Conservation (phyloP, 1,140 invertebrate species). For the Ips nitidus region DNA sequence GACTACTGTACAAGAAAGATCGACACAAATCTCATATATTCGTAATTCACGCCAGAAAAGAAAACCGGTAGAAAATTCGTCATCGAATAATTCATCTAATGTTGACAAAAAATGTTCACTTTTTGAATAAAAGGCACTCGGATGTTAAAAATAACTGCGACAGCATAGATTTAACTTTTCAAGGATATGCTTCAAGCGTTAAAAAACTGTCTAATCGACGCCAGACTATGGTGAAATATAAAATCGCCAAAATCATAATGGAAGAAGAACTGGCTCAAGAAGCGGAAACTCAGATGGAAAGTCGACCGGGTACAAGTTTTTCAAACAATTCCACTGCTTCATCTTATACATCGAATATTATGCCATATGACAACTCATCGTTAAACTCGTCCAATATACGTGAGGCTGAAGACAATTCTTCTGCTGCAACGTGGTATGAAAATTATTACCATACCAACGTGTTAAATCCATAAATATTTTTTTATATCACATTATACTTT, state of each 20-base stretch:
- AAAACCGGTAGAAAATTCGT: not conserved
- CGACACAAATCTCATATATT: constrained; percentile 8
- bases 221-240: too few species aligned
- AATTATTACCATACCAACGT: not conserved
- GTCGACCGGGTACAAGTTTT: constrained; percentile 10
- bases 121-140: too few species aligned
- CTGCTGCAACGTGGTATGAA: constrained; percentile 4
- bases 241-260: too few species aligned
- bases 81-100: not conserved
- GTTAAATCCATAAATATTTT: too few species aligned
- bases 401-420: constrained; percentile 1
- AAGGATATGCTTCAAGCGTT: too few species aligned
- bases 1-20: not conserved
- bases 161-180: too few species aligned
- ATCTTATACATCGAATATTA: not conserved
- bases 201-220: too few species aligned
- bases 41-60: constrained; percentile 15
- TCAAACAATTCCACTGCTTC: not conserved
- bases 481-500: too few species aligned
- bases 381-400: constrained; percentile 4
- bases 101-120: constrained; percentile 19
- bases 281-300: constrained; percentile 10
- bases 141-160: too few species aligned
- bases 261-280: constrained; percentile 10
- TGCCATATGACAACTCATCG: not conserved